Evolutionary conservation across 2,888 invertebrate genomes (phyloP).

Genomic region (Dichetophora obliterata): DNA sequence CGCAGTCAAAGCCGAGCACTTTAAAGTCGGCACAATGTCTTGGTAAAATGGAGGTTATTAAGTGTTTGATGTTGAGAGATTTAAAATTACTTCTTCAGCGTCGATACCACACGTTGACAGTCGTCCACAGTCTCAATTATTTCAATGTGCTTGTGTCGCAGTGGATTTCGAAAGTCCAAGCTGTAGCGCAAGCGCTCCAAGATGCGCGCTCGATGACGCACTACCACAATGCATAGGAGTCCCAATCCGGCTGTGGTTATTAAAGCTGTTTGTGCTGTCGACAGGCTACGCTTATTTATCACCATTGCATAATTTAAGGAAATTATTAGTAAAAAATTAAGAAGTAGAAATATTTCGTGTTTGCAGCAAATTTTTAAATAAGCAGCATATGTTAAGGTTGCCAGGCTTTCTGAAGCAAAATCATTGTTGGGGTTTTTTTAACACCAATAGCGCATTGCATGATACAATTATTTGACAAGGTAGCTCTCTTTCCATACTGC

Average conservation of each 20-base stretch:
- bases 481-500: too few species aligned
- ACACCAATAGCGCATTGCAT: neutral
- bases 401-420: too few species aligned
- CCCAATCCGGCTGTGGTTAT: constrained; percentile 60
- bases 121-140: constrained; percentile 62
- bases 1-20: constrained; percentile 84
- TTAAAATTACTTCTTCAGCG: constrained; percentile 60
- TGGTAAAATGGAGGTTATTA: neutral
- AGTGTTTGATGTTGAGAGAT: too few species aligned
- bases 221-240: constrained; percentile 59
- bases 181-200: constrained; percentile 52
- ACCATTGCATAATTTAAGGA: constrained; percentile 30
- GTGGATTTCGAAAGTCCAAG: constrained; percentile 50
- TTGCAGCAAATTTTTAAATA: neutral
- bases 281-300: constrained; percentile 13
- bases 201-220: constrained; percentile 72
- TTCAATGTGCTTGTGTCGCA: constrained; percentile 60
- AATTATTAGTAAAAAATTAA: too few species aligned
- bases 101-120: constrained; percentile 58
- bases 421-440: too few species aligned
- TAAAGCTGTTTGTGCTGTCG: constrained; percentile 42
- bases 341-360: neutral
- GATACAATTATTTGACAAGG: too few species aligned
- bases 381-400: neutral
- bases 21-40: constrained; percentile 65